A percentile compares a stretch with the other conserved stretches of the same genome.
Conservation (phyloP, 1,140 invertebrate species). For the Camponotus pennsylvanicus region DNA sequence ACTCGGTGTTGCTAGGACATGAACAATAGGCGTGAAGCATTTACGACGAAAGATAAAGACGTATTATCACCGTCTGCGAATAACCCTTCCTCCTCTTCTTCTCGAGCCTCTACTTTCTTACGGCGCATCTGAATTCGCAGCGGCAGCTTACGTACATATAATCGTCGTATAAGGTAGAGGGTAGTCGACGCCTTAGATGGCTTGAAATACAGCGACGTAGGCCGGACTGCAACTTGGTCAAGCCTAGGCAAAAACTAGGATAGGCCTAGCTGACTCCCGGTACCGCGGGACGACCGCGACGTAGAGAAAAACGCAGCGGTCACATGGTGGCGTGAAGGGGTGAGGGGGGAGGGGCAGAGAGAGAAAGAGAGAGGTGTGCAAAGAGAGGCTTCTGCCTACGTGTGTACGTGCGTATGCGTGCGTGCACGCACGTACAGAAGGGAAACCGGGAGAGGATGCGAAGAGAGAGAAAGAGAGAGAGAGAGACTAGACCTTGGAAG, state of each 20-base stretch:
- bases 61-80: conserved; percentile 62
- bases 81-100: conserved; percentile 52
- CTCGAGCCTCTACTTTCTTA: not conserved
- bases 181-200: conserved; percentile 78
- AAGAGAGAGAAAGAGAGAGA: conserved; percentile 33
- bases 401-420: conserved; percentile 13
- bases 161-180: conserved; percentile 75
- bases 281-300: conserved; percentile 19
- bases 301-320: conserved; percentile 66
- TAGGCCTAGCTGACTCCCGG: conserved; percentile 80
- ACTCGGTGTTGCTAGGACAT: conserved; percentile 24
- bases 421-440: conserved; percentile 26
- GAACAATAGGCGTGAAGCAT: conserved; percentile 62
- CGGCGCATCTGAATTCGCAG: conserved; percentile 66
- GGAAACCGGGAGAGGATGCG: conserved; percentile 20
- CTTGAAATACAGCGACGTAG: conserved; percentile 71
- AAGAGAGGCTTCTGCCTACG: conserved; percentile 2
- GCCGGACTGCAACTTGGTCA: conserved; percentile 49
- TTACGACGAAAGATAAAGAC: conserved; percentile 73
- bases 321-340: conserved; percentile 20
- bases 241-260: conserved; percentile 82
- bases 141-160: conserved; percentile 65
- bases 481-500: conserved; percentile 21
- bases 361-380: not conserved
- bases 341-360: conserved; percentile 29